Conservation (phyloP, 1,140 invertebrate genomes). For the Homarus americanus region DNA sequence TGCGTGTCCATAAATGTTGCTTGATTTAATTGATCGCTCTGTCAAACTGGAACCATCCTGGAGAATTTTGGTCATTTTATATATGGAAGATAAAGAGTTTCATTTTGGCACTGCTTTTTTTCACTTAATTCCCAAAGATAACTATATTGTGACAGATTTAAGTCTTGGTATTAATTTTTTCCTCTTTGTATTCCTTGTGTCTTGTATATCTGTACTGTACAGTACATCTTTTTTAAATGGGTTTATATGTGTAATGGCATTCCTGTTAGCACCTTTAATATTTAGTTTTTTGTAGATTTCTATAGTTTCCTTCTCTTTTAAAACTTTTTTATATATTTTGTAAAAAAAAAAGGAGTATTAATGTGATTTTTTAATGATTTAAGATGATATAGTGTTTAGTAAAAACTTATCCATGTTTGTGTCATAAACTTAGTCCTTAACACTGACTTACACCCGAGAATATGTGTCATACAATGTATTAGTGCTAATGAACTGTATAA, state of each 20-base stretch:
- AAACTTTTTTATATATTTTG: neutral
- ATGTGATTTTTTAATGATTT: neutral
- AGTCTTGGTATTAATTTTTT: neutral
- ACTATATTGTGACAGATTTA: neutral
- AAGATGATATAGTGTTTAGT: no score
- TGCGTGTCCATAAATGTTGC: neutral
- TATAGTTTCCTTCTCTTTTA: neutral
- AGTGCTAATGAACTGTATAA: no score
- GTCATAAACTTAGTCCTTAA: neutral
- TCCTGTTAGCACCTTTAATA: neutral
- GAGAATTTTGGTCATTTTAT: neutral
- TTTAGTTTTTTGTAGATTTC: neutral
- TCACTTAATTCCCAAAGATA: neutral
- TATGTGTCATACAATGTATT: neutral
- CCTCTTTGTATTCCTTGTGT: neutral
- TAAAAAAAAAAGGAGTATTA: neutral
- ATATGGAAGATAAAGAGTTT: neutral
- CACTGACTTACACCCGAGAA: no score
- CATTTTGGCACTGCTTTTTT: neutral
- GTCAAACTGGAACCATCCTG: neutral
- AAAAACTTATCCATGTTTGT: neutral
- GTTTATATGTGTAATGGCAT: neutral
- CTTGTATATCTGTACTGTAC: neutral
- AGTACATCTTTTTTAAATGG: no score
- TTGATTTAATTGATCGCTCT: no score